Conservation (phyloP, 2,888 invertebrate species). For the Nipponacmea schrenckii region DNA sequence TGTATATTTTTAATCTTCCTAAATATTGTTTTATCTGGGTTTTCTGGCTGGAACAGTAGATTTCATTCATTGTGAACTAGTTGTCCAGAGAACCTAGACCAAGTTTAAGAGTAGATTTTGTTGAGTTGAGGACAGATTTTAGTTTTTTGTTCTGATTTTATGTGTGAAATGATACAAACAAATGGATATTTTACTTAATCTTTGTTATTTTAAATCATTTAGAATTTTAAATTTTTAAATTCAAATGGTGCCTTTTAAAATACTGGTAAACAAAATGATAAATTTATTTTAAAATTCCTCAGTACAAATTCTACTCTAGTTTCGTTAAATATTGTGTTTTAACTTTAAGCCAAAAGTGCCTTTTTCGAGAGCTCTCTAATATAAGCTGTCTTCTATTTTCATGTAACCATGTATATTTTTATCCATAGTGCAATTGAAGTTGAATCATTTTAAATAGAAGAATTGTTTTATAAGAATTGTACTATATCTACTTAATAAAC, state of each 20-base stretch:
- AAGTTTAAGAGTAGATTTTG: no score
- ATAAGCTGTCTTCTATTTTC: background rate
- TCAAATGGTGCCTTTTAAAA: background rate
- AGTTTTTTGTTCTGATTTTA: no score
- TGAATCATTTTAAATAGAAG: no score
- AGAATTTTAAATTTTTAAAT: background rate
- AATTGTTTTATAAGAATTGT: background rate
- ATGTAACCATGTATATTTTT: background rate
- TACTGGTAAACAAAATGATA: background rate
- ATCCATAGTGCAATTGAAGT: background rate
- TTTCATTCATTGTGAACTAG: no score
- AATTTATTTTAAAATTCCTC: background rate
- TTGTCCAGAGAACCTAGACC: no score
- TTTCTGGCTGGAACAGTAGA: no score
- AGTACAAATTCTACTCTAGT: slow-evolving; percentile 1
- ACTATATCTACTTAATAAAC: slow-evolving; percentile 1
- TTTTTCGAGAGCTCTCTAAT: background rate
- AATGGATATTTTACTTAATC: background rate
- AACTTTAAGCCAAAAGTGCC: slow-evolving; percentile 1
- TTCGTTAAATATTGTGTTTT: background rate
- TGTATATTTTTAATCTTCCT: no score
- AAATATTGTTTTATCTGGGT: no score
- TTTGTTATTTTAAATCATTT: no score
- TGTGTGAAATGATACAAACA: background rate
- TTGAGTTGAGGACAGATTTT: no score